Evolutionary conservation across 2,113 vertebrate species (phyloP), one percentile per base, ranked within the genome.

Genomic region (Silurus asotus): DNA sequence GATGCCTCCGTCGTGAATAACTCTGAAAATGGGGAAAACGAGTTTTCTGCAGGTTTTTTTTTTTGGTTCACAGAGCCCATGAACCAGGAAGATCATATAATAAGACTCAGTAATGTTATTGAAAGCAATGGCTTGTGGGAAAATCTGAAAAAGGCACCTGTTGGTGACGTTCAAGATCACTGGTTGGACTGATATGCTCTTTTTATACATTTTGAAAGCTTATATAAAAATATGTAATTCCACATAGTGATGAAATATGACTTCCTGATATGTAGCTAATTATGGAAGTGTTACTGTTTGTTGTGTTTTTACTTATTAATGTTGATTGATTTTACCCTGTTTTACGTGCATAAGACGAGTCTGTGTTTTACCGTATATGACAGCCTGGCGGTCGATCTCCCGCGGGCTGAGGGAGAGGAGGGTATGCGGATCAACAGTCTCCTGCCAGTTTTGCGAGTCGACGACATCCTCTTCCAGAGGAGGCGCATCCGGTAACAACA

Each of bases 341-440:
- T 37, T 37, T 37, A 37, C 37, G 37, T 37, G 37, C 37, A 37
- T 37, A 37, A 37, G 37, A 37, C 37, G 3, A 37, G 65, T 65
- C 5, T 67, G 45, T 77, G 9, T 53, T 67, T 23, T 91, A 98
- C 97, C 97, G 0, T 98, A 97, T 82, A 99, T 98, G 83, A 99
- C 97, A 2, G 98, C 97, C 87, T 99, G 97, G 2, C 97, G 91
- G 55, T 98, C 97, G 11, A 97, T 92, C 91, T 98, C 97, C 23
- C 93, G 94, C 15, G 95, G 93, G 0, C 91, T 91, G 5, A 99
- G 94, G 0, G 93, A 87, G 8, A 93, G 87, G 8, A 96, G 94
- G 11, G 95, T 92, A 0, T 96, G 96, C 19, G 94, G 89, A 25
- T 95, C 91, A 58, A 97, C 95, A 0, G 92, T 95, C 67, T 98